Conservation (phyloP, 92 coral and sea anemone genomes). For the Plumapathes pennacea region DNA sequence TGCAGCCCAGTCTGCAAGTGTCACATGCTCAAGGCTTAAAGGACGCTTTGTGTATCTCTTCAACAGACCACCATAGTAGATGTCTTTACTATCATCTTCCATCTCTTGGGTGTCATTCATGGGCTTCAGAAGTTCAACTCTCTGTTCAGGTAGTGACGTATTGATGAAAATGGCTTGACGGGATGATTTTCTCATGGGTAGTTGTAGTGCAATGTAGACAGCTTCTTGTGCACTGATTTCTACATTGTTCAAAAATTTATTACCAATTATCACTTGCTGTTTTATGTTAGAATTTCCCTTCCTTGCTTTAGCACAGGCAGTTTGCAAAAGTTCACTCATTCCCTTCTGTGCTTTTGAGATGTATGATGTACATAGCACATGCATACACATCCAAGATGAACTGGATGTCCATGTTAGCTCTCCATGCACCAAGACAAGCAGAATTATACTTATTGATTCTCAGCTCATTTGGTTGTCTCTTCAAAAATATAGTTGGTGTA, state of each 20-base stretch:
- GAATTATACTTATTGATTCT: conserved; percentile 55
- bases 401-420: conserved; percentile 61
- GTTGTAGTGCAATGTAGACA: conserved; percentile 49
- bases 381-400: conserved; percentile 64
- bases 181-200: conserved; percentile 58
- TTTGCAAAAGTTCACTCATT: conserved; percentile 45
- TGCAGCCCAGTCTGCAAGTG: conserved; percentile 77
- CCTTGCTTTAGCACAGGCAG: conserved; percentile 53
- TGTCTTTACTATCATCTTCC: conserved; percentile 70
- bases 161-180: conserved; percentile 53
- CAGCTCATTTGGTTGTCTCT: conserved; percentile 56
- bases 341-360: conserved; percentile 64
- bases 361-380: conserved; percentile 65
- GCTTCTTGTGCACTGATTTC: conserved; percentile 82
- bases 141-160: conserved; percentile 64
- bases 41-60: conserved; percentile 64
- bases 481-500: conserved; percentile 57
- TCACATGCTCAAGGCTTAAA: conserved; percentile 40
- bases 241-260: conserved; percentile 60
- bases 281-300: conserved; percentile 46
- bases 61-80: conserved; percentile 53
- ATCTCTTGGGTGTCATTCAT: conserved; percentile 50
- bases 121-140: conserved; percentile 58
- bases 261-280: conserved; percentile 55
- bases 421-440: conserved; percentile 63